Evolutionary conservation across 2,888 invertebrate species (phyloP), one percentile per base, ranked within the genome.

Genomic region (Uloborus plumipes): DNA sequence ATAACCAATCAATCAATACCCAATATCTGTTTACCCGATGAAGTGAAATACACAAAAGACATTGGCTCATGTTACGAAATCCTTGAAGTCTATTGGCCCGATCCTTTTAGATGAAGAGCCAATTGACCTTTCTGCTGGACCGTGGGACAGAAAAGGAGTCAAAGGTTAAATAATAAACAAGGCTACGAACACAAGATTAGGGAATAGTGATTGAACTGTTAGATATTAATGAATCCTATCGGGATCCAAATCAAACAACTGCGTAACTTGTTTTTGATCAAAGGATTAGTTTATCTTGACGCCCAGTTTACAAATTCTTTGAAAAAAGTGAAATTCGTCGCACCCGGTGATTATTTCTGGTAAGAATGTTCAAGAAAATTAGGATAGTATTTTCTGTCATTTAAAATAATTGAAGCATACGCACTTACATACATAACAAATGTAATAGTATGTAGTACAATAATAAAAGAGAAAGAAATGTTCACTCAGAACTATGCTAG

Each of bases 11-110:
- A 74, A 70, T 81, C 80, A 58, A 70, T 81, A 75, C 7, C n/a
- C 26, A 51, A 20, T 81, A 81, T 81, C 80, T 81, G 80, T 81
- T 81, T 81, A 81, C 39, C 39, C 39, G 39, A 67, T 14, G 58
- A 14, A 7, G 51, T 3, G 50, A 39, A 64, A 50, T 59, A 78
- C 20, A 71, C 39, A 39, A 39, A 71, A 71, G 58, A 11, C 13
- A 47, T 61, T 71, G 39, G 53, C 15, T 22, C 15, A 14, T 39
- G 18, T 77, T 70, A 58, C 65, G 59, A 65, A 78, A 78, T 31
- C 15, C 26, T 20, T 18, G 20, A 69, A 58, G 58, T 66, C 50
- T 26, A 49, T 80, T 62, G 72, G 70, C 74, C 58, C 65, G 80
- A 81, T 74, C 79, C 73, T 80, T 80, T 73, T 39, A 69, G 55